A percentile compares a stretch with the other conserved stretches of the same genome.
These are phyloP conservation scores for Jacana jacana DNA, from an alignment of 2,113 vertebrate genomes.

Conservation along the genomic window DNA sequence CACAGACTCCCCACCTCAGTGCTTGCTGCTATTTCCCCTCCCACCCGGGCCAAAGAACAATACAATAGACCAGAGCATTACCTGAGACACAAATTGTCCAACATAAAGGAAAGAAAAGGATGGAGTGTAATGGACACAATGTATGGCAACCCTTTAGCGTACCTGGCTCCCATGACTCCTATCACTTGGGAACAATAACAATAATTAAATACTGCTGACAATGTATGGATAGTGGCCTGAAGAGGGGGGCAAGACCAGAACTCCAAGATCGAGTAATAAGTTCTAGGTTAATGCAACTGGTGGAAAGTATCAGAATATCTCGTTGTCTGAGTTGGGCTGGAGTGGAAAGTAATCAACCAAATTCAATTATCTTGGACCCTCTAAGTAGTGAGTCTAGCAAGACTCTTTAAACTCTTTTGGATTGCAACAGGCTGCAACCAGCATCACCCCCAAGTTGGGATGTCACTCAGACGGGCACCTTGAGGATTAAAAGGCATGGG, in stretches of 20 bases:
- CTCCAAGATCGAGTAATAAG: neutral
- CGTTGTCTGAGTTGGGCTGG: neutral
- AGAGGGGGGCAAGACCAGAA: neutral
- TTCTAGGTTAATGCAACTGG: neutral
- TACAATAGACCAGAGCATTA: neutral
- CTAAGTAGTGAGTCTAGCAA: neutral
- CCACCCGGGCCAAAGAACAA: neutral
- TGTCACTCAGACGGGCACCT: neutral
- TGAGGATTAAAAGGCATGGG: neutral
- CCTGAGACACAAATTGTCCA: neutral
- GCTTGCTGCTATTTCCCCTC: neutral
- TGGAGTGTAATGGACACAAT: neutral
- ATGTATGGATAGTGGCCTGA: neutral
- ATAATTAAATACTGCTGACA: neutral
- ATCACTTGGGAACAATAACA: neutral
- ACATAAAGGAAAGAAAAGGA: neutral
- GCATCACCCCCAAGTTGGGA: neutral
- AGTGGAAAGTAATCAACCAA: neutral
- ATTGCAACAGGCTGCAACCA: neutral
- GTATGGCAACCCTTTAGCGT: neutral
- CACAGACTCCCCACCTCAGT: neutral
- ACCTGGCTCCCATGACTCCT: neutral
- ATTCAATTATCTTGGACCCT: neutral
- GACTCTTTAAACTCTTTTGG: neutral
- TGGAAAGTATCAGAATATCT: neutral